These are phyloP conservation scores for Jaculus jaculus DNA, from an alignment of 2,113 vertebrate species.

Conservation along the genomic window DNA sequence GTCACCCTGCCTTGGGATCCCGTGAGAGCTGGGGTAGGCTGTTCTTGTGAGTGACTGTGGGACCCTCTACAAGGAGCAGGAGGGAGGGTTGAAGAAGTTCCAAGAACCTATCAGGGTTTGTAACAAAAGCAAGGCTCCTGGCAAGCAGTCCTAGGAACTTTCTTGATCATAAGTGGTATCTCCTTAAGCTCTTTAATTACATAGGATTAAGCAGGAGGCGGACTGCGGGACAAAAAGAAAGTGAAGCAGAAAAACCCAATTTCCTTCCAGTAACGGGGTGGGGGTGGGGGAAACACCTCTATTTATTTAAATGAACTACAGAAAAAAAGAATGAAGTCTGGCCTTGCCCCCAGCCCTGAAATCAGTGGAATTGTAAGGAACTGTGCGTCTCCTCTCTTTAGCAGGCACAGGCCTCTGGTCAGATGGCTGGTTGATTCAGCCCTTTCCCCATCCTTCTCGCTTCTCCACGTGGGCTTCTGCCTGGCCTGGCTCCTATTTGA, in stretches of 20 bases:
- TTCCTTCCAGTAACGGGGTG: conserved; percentile 69
- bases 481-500: conserved; percentile 23
- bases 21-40: neutral
- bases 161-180: conserved; percentile 70
- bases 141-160: conserved; percentile 63
- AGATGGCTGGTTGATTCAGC: conserved; percentile 11
- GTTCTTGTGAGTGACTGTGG: neutral
- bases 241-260: conserved; percentile 79
- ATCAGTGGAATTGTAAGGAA: conserved; percentile 66
- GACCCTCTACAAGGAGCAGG: neutral
- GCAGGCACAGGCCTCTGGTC: neutral
- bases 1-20: neutral
- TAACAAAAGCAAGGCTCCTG: conserved; percentile 64
- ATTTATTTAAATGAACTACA: conserved; percentile 78
- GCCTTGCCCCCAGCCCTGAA: conserved; percentile 37
- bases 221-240: conserved; percentile 62
- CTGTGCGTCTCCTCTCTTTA: conserved; percentile 53
- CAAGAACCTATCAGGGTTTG: conserved; percentile 26
- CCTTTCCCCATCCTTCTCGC: neutral
- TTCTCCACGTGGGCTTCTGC: neutral
- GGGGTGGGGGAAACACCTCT: conserved; percentile 47
- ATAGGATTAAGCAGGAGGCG: conserved; percentile 76
- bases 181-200: conserved; percentile 79
- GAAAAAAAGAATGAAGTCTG: conserved; percentile 48
- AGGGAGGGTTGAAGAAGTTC: neutral